Evolutionary conservation across 2,113 vertebrate species (phyloP), one percentile per base, ranked within the genome.

Genomic region (Callithrix jacchus): DNA sequence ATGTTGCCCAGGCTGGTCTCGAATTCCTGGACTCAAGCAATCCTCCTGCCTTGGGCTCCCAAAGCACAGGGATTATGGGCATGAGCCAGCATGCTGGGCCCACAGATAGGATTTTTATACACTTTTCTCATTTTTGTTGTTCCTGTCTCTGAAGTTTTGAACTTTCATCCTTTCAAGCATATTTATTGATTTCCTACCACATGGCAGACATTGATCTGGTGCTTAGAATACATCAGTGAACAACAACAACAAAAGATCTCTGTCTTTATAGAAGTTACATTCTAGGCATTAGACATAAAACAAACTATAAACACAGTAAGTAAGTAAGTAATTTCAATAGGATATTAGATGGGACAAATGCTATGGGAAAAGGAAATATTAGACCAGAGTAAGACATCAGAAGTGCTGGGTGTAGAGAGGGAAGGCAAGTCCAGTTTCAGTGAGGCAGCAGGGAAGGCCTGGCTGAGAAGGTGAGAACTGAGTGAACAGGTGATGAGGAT

Each of bases 151-250:
- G 40, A 93, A 84, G 86, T 87, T 93, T 66, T 89, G 91, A 96
- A 92, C 42, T 97, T 89, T 92, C 66, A 89, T 87, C 84, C 56
- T 86, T 74, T 97, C 18, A 86, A 91, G 93, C 79, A 35, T 86
- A 93, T 64, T 71, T 71, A 61, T n/a, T 96, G 87, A 32, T 93
- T 74, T 92, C 80, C 64, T 40, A 21, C 30, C 56, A 54, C 17
- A 30, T 45, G 27, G 30, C 37, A 90, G 86, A 52, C 49, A 86
- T 17, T 18, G 23, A 73, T 71, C 70, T 92, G 49, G 85, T 76
- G 52, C 68, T 96, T 49, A 45, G 56, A 77, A 85, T 27, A 80
- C 4, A 64, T 86, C 35, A 40, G 47, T 49, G 52, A 96, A 85
- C 27, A 73, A 82, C 61, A 74, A 81, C 54, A 77, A 56, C 49